phyloP scores from a whole-genome alignment of 2,113 vertebrate species.

The Microcebus jonahi region DNA sequence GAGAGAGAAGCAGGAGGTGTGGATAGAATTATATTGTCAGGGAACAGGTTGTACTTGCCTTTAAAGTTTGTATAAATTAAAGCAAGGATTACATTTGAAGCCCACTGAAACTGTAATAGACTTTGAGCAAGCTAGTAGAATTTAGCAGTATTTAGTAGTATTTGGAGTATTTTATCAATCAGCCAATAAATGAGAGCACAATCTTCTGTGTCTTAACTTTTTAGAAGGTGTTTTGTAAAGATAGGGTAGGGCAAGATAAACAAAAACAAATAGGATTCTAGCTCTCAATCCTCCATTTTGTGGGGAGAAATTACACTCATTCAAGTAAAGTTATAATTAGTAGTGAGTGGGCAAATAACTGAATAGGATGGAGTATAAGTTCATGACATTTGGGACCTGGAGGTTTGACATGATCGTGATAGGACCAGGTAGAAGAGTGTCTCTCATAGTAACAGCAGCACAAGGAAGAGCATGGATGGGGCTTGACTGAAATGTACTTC shows the following conservation, averaged over 20 bases:
- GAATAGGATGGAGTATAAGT: background rate
- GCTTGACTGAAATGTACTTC: background rate
- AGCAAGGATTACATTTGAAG: conserved; percentile 18
- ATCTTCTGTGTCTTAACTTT: background rate
- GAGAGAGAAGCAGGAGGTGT: background rate
- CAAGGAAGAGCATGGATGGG: too few species aligned
- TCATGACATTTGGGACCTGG: background rate
- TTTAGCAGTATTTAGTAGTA: background rate
- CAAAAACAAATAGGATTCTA: background rate
- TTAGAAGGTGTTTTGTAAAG: background rate
- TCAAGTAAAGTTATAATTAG: background rate
- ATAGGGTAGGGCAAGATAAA: background rate
- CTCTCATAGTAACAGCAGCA: background rate
- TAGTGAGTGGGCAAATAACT: background rate
- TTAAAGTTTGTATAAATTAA: conserved; percentile 15
- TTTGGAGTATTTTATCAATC: background rate
- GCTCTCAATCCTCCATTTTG: background rate
- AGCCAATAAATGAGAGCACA: background rate
- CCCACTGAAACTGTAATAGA: background rate
- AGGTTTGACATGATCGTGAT: background rate
- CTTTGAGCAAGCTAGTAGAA: background rate
- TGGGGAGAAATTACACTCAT: background rate
- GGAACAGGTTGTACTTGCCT: background rate
- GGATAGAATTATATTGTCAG: background rate
- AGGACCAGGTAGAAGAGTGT: background rate